Percentiles rank a stretch among this genome's conserved stretches.
These are phyloP conservation scores for Morpho helenor DNA, from an alignment of 2,888 invertebrate species.

Conservation along the genomic window DNA sequence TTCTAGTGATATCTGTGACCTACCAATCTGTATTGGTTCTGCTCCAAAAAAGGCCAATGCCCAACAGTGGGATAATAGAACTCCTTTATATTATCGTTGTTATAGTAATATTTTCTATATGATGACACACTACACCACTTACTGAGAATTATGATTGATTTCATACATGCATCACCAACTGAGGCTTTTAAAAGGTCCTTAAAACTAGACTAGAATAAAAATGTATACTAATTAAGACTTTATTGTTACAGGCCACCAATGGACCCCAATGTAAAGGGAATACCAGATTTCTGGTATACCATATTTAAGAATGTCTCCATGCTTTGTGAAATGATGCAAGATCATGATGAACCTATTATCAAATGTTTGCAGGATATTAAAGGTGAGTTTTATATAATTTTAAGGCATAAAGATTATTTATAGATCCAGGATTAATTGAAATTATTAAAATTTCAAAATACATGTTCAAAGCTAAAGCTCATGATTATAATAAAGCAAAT, in stretches of 20 bases:
- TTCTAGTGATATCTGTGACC: too few relatives aligned
- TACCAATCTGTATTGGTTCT: too few relatives aligned
- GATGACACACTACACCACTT: slow-evolving; percentile 65
- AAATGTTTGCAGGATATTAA: slow-evolving; percentile 91
- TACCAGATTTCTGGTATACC: slow-evolving; percentile 97
- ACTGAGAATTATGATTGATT: slow-evolving; percentile 67
- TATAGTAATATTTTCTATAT: slow-evolving; percentile 25
- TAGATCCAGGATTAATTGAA: too few relatives aligned
- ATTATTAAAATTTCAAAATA: too few relatives aligned
- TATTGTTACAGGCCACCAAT: slow-evolving; percentile 56
- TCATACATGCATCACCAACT: slow-evolving; percentile 76
- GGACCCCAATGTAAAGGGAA: slow-evolving; percentile 87
- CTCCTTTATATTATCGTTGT: too few relatives aligned
- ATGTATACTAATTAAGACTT: background rate
- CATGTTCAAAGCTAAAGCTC: too few relatives aligned
- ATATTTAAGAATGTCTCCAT: slow-evolving; percentile 95
- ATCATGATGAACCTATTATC: slow-evolving; percentile 93
- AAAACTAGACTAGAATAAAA: too few relatives aligned
- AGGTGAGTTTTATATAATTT: slow-evolving; percentile 75
- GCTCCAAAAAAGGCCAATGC: too few relatives aligned
- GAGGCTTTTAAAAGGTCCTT: slow-evolving; percentile 33
- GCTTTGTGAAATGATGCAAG: slow-evolving; percentile 92
- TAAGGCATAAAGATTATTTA: too few relatives aligned
- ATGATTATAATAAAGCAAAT: too few relatives aligned
- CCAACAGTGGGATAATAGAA: too few relatives aligned